Conservation (phyloP, 2,888 invertebrate genomes). For the Catocala fraxini region DNA sequence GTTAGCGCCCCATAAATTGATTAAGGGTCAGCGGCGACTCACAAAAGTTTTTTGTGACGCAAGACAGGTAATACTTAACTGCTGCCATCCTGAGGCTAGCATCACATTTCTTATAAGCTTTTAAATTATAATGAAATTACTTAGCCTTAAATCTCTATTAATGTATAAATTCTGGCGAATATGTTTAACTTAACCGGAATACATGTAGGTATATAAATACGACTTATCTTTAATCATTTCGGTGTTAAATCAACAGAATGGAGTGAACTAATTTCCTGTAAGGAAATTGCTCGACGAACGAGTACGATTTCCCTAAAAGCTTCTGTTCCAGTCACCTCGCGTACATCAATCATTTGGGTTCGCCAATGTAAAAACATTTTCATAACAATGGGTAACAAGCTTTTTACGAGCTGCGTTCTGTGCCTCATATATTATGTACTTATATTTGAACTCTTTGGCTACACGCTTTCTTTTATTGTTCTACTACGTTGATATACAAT, state of each 20-base stretch:
- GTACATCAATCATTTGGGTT: slow-evolving; percentile 65
- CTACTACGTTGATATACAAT: not conserved
- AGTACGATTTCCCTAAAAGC: slow-evolving; percentile 75
- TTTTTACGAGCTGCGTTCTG: slow-evolving; percentile 40
- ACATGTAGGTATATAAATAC: slow-evolving; percentile 13
- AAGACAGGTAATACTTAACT: slow-evolving; percentile 72
- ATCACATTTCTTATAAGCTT: slow-evolving; percentile 42
- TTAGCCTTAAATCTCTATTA: slow-evolving; percentile 5
- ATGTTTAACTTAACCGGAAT: not conserved
- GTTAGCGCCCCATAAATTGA: slow-evolving; percentile 88
- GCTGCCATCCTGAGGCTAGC: slow-evolving; percentile 57
- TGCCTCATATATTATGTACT: slow-evolving; percentile 24
- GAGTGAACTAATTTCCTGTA: slow-evolving; percentile 79
- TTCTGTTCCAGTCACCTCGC: slow-evolving; percentile 64
- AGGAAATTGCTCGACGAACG: slow-evolving; percentile 78
- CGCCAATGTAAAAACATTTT: slow-evolving; percentile 57
- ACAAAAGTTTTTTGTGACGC: slow-evolving; percentile 78
- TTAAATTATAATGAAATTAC: slow-evolving; percentile 30
- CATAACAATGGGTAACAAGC: slow-evolving; percentile 61
- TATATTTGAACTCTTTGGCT: not conserved
- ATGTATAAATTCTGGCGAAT: slow-evolving; percentile 13
- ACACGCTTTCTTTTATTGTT: slow-evolving; percentile 9
- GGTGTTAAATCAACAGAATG: slow-evolving; percentile 54
- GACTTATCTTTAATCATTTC: slow-evolving; percentile 37
- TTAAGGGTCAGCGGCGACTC: slow-evolving; percentile 82